phyloP scores from a whole-genome alignment of 2,888 invertebrate species.

The Allygus modestus region DNA sequence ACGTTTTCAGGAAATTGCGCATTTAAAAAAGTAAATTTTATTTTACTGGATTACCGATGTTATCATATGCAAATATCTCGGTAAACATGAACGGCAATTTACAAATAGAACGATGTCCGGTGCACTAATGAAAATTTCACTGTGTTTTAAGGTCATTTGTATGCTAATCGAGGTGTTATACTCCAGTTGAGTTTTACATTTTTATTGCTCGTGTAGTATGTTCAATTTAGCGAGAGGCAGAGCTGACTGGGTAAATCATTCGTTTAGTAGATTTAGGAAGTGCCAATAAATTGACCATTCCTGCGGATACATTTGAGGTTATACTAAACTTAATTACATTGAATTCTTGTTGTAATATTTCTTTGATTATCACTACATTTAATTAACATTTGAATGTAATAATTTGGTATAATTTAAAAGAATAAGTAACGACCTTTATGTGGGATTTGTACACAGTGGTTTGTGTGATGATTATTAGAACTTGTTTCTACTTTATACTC shows the following conservation, averaged over 20 bases:
- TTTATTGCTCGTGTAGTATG: conserved; percentile 30
- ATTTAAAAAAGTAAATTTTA: no score
- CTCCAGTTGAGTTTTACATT: conserved; percentile 34
- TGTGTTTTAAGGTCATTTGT: conserved; percentile 41
- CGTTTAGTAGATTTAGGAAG: background rate
- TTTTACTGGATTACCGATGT: background rate
- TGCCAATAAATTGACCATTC: background rate
- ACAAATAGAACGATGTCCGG: conserved; percentile 39
- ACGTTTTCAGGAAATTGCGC: no score
- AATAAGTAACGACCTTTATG: no score
- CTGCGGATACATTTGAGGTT: no score
- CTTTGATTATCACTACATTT: no score
- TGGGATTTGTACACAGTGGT: no score
- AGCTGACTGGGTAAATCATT: conserved; percentile 4
- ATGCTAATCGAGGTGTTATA: conserved; percentile 33
- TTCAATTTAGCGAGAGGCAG: conserved; percentile 20
- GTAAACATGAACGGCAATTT: background rate
- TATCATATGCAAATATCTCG: background rate
- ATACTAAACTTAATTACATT: no score
- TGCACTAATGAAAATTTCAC: conserved; percentile 29
- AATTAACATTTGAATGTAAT: no score
- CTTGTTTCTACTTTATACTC: no score
- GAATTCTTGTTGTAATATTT: no score
- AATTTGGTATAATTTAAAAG: no score
- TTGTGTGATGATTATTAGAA: no score